Evolutionary conservation across 2,113 vertebrate genomes (phyloP), one percentile per base, ranked within the genome.

Genomic region (Ageneiosus marmoratus): DNA sequence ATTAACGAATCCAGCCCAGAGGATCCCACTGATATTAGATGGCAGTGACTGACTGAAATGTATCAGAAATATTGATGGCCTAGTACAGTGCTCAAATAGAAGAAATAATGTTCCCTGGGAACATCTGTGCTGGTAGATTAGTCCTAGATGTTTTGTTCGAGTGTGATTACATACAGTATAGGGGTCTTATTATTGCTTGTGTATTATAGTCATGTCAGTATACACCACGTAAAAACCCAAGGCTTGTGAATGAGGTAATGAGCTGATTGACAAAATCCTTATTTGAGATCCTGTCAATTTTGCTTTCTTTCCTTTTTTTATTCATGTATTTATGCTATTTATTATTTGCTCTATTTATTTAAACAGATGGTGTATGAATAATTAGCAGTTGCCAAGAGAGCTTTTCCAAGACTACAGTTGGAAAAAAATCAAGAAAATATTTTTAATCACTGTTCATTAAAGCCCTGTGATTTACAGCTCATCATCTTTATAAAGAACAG

Each of bases 271-370:
- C 37, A 41, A 62, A 32, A 62, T 46, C 5, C 41, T 62, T 74
- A 62, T 82, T 62, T 27, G 75, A 69, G 29, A 60, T 48, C 6
- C 41, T 15, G 10, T 63, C 70, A 53, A 50, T 65, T 50, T 41
- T 32, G 10, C 0, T 73, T 73, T 81, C 24, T 55, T 16, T 44
- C 20, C 0, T 7, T 48, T 67, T 79, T 55, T 76, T 55, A 83
- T 56, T 65, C 34, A 27, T 44, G n/a, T 83, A 77, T 83, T 83
- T 83, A 77, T 69, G 73, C 15, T 83, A 83, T 82, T 82, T 82
- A 82, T 82, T 75, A 29, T 62, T 6, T 32, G 27, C 44, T 50
- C 20, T 63, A 82, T 82, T 82, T 82, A 81, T 81, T 81, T 74
- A 10, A 51, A 75, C 6, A 11, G 18, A 74, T 82, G 37, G 41